phyloP scores from a whole-genome alignment of 2,888 invertebrate genomes.

The Calameuta filiformis region DNA sequence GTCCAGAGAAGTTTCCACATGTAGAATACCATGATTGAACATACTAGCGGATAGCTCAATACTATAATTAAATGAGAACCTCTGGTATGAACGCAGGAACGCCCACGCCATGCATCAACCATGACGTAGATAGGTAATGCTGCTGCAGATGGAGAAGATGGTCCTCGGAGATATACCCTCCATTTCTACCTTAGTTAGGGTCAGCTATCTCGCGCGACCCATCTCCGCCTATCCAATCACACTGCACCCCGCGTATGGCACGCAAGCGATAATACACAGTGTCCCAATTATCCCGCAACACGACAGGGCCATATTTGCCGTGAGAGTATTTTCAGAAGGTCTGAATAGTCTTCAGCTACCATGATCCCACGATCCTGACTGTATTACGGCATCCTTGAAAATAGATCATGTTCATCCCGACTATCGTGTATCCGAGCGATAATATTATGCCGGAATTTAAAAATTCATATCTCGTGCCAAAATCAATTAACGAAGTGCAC shows the following conservation, averaged over 20 bases:
- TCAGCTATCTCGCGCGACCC: constrained; percentile 66
- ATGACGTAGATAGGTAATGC: constrained; percentile 63
- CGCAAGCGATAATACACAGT: constrained; percentile 64
- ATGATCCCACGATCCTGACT: background rate
- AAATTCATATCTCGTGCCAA: background rate
- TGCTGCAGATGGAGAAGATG: constrained; percentile 63
- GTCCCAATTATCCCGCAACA: constrained; percentile 65
- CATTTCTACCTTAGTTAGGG: constrained; percentile 61
- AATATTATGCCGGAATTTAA: background rate
- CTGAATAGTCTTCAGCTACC: constrained; percentile 21
- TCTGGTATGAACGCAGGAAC: constrained; percentile 60
- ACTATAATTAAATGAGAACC: constrained; percentile 65
- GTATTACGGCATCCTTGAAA: background rate
- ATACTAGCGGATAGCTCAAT: background rate
- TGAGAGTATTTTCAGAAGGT: constrained; percentile 58
- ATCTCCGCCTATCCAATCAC: constrained; percentile 66
- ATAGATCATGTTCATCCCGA: background rate
- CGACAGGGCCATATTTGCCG: constrained; percentile 50
- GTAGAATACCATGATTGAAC: background rate
- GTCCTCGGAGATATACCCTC: constrained; percentile 60
- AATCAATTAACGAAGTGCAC: background rate
- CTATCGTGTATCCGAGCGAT: background rate
- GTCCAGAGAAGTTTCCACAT: background rate
- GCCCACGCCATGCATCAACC: constrained; percentile 66
- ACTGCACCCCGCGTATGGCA: constrained; percentile 59